Evolutionary conservation across 2,113 vertebrate species (phyloP).

Genomic region (Narcine bancroftii): DNA sequence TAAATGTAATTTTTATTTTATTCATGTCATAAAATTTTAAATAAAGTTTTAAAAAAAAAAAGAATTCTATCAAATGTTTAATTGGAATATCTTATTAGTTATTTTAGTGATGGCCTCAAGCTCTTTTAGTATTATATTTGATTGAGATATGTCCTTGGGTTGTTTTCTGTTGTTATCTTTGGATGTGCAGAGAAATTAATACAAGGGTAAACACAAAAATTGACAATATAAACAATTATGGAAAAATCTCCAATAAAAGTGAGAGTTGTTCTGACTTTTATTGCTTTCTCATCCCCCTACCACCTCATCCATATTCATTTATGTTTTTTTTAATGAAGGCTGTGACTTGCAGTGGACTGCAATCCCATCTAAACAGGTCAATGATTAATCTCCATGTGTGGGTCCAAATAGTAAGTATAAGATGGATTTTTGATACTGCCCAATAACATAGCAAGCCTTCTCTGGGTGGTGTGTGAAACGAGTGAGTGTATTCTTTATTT

Average conservation of each 20-base stretch:
- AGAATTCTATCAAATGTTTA: conserved; percentile 18
- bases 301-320: background rate
- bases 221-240: background rate
- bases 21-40: too few relatives aligned
- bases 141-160: conserved; percentile 21
- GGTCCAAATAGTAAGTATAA: background rate
- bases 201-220: background rate
- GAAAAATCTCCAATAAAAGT: background rate
- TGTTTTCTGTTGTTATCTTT: background rate
- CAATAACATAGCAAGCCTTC: background rate
- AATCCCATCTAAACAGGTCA: background rate
- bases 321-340: background rate
- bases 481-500: too few relatives aligned
- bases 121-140: conserved; percentile 10
- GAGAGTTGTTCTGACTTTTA: background rate
- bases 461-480: too few relatives aligned
- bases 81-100: conserved; percentile 26
- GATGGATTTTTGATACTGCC: background rate
- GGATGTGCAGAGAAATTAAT: background rate
- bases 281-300: background rate
- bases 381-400: background rate
- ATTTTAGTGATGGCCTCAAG: conserved; percentile 26
- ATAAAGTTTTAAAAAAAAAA: too few relatives aligned
- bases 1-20: too few relatives aligned
- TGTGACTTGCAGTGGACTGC: background rate